A percentile compares a stretch with the other conserved stretches of the same genome.
phyloP scores from a whole-genome alignment of 2,113 vertebrate species.

The Tachycineta bicolor region DNA sequence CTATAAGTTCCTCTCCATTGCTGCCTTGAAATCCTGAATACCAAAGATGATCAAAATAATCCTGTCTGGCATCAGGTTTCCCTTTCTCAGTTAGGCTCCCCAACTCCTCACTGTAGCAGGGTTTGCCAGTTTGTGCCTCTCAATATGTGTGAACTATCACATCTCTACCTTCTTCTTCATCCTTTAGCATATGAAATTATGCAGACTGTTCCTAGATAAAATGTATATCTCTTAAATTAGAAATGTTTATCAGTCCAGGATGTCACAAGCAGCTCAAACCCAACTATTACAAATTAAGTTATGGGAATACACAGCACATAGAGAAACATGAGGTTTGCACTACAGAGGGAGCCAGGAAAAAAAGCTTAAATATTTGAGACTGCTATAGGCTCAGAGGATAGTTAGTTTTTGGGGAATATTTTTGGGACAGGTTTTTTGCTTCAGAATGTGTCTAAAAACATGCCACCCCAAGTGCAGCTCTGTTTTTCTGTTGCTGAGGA shows the following conservation, averaged over 20 bases:
- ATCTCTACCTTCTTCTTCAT: not conserved
- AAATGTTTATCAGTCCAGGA: not conserved
- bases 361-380: not conserved
- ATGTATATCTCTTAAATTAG: not conserved
- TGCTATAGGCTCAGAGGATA: not conserved
- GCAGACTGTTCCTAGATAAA: not conserved
- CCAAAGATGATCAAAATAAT: not conserved
- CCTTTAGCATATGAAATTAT: not conserved
- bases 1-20: not conserved
- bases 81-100: not conserved
- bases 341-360: not conserved
- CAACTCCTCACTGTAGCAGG: not conserved
- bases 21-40: not conserved
- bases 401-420: not conserved
- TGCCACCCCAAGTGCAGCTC: rapidly evolving
- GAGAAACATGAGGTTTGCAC: not conserved
- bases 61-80: not conserved
- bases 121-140: not conserved
- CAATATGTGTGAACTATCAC: not conserved
- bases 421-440: not conserved
- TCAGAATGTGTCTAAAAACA: not conserved
- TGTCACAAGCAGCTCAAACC: not conserved
- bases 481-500: not conserved
- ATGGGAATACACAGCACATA: not conserved
- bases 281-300: not conserved